Percentiles rank a stretch among this genome's conserved stretches.
Evolutionary conservation across 2,888 invertebrate genomes (phyloP).

Genomic region (Thera britannica): DNA sequence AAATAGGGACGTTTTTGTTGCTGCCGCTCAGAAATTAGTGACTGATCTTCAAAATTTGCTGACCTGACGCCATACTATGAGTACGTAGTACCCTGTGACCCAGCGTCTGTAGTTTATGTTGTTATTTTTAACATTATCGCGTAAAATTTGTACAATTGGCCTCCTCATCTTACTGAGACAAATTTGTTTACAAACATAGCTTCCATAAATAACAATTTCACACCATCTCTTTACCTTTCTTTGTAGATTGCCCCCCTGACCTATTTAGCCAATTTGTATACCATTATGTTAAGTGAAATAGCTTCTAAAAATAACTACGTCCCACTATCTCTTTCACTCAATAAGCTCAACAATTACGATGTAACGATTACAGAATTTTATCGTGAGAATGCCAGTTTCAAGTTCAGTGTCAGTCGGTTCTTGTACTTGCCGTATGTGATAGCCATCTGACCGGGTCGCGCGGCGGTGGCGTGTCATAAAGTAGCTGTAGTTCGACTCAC

Average conservation of each 20-base stretch:
- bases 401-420: slow-evolving; percentile 43
- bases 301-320: not conserved
- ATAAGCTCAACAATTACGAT: slow-evolving; percentile 26
- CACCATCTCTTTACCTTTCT: slow-evolving; percentile 1
- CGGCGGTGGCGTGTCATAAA: slow-evolving; percentile 54
- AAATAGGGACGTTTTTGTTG: too few species aligned
- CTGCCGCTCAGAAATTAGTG: too few species aligned
- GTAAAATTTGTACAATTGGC: too few species aligned
- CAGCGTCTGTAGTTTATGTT: too few species aligned
- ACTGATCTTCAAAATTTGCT: too few species aligned
- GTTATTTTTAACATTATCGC: too few species aligned
- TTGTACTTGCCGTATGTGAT: slow-evolving; percentile 47
- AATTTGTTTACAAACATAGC: not conserved
- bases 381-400: slow-evolving; percentile 41
- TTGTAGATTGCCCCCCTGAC: too few species aligned
- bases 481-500: slow-evolving; percentile 72
- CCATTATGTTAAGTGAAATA: not conserved
- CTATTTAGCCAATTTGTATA: not conserved
- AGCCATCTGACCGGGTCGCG: slow-evolving; percentile 63
- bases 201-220: not conserved
- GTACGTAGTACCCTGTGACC: not conserved
- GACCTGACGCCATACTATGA: too few species aligned
- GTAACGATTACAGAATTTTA: slow-evolving; percentile 44
- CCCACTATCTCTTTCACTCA: slow-evolving; percentile 9
- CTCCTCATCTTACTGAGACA: too few species aligned